Base-by-base conservation (phyloP, 2,797 vertebrate genomes). In the Liparis tanakae region DNA sequence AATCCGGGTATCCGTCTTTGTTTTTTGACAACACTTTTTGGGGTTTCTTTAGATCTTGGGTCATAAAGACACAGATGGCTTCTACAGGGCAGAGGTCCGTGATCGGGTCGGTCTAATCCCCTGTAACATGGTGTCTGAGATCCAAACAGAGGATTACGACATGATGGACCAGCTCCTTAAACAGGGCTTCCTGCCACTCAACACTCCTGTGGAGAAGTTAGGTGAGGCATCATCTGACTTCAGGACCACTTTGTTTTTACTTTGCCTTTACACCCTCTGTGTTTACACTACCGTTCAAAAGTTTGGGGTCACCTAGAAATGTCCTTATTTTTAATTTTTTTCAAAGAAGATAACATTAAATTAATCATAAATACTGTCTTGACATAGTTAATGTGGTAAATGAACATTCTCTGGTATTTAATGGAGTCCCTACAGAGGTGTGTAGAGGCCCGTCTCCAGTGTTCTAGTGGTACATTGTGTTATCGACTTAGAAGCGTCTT, bases 121-220 rank as follows among this genome's bases (percentile, higher is more conserved):
- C 0, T 99, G 98, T 66, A 99, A 99, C 84, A 99, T 99, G 98
- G 97, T 99, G 63, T 99, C 98, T 0, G 98, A 99, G 86, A 98
- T 99, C 85, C 97, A 99, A 80, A 96, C 97, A 0, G 97, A 98
- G 10, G 97, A 99, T 3, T 95, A 97, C n/a, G 95, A 96, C 60
- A 97, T 98, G 97, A 96, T 97, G 95, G 96, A 95, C 9, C 97
- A 99, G 92, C 96, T 99, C 8, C 92, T 99, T 3, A 95, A 97
- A 74, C 98, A 99, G 90, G 98, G 98, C 57, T 99, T 98, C 83
- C 96, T 99, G 56, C 97, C 98, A 2, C 90, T 99, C 71, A 98
- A 96, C 89, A 99, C 98, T 2, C 98, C 98, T 0, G 95, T 99
- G 67, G 97, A 98, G 94, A 98, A 96, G 89, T 94, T 96, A 60